A percentile compares a stretch with the other conserved stretches of the same genome.
These are phyloP conservation scores for Ceratothoa steindachneri DNA, from an alignment of 2,888 invertebrate species.

Conservation along the genomic window DNA sequence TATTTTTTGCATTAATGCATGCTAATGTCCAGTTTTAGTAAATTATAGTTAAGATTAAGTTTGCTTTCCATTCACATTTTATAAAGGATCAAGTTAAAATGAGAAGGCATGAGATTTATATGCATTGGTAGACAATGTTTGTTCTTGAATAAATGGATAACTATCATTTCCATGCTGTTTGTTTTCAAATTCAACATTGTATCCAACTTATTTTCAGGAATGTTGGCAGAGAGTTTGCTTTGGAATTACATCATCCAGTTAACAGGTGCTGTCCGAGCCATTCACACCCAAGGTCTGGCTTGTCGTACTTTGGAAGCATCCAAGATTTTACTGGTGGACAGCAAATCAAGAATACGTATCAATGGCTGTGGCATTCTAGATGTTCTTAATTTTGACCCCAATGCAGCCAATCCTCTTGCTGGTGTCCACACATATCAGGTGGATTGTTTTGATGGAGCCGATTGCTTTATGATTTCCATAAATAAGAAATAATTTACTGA, in stretches of 20 bases:
- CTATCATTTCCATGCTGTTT: too few species aligned
- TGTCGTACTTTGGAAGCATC: slow-evolving; percentile 84
- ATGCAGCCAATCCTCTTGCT: slow-evolving; percentile 62
- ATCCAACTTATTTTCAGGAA: slow-evolving; percentile 58
- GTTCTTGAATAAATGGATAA: too few species aligned
- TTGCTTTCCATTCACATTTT: too few species aligned
- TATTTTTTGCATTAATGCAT: too few species aligned
- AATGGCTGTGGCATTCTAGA: slow-evolving; percentile 78
- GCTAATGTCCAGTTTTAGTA: too few species aligned
- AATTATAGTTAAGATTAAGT: too few species aligned
- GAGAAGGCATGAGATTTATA: too few species aligned
- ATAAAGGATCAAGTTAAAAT: too few species aligned
- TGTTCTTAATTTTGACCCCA: slow-evolving; percentile 70
- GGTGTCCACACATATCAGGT: slow-evolving; percentile 67
- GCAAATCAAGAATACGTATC: slow-evolving; percentile 60
- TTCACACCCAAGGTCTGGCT: slow-evolving; percentile 75
- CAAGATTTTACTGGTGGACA: slow-evolving; percentile 57
- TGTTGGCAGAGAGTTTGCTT: slow-evolving; percentile 82
- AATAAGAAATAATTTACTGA: neutral
- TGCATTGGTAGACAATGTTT: too few species aligned
- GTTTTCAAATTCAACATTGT: too few species aligned
- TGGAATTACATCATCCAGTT: slow-evolving; percentile 96
- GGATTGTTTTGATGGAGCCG: neutral
- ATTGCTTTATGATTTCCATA: neutral
- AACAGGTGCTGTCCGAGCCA: slow-evolving; percentile 83